Base-by-base conservation (phyloP, 1,140 invertebrate genomes). In the Oryzaephilus surinamensis region DNA sequence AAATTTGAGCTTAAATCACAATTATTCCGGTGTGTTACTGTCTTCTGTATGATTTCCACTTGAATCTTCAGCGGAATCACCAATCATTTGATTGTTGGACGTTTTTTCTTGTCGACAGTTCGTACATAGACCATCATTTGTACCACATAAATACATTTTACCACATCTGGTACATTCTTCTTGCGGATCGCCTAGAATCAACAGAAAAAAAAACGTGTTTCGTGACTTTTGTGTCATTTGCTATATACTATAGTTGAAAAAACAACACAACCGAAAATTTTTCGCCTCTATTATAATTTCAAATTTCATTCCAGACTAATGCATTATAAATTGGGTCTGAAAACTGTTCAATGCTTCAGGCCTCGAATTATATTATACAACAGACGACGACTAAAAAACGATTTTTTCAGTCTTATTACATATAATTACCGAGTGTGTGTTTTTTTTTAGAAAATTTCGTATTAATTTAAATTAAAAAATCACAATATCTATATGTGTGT, bases 111-210 rank as follows among this genome's bases (percentile, higher is more conserved):
- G 42, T 11, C 17, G 32, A 15, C 49, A 51, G n/a, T 27, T 35
- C 13, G 41, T 27, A 44, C 49, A 51, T 7, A 43, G n/a, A 21
- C 41, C 49, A 16, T 32, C 26, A 11, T 38, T 21, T 8, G 35
- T 36, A 11, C 34, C 29, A 28, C 42, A 40, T 27, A 61, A 41
- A 45, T 55, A 61, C 12, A 55, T 50, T 50, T 64, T 64, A 16
- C 61, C 60, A 48, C 62, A 67, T 20, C 58, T 42, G 6, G 61
- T 53, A 43, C 63, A 65, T 48, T 66, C 62, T 44, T 64, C 62
- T 48, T 62, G 60, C 11, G 58, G 56, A 41, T 63, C 59, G 42
- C 64, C 64, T 66, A 48, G 18, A 54, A 55, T 20, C 15, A 47
- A 48, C 32, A 43, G 38, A 35, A 24, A n/a, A n/a, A 42, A 28